Conservation (phyloP, 2,797 vertebrate species). For the Manis pentadactyla region DNA sequence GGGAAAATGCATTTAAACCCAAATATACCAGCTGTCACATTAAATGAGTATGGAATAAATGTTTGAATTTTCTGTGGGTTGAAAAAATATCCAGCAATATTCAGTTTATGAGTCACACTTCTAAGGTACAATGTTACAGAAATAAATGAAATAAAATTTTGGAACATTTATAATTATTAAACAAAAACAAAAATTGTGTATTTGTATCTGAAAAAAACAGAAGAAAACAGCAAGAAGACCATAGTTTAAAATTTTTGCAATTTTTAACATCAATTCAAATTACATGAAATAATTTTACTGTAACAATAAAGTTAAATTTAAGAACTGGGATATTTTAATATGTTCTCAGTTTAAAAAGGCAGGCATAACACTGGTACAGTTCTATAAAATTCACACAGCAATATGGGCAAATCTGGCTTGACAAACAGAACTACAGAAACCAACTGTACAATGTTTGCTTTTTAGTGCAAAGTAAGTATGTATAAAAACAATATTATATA, state of each 20-base stretch:
- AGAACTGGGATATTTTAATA: not conserved
- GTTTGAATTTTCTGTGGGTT: not conserved
- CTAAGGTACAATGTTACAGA: not conserved
- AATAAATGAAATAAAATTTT: not conserved
- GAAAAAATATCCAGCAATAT: not conserved
- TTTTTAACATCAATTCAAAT: not conserved
- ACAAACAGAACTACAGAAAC: not conserved
- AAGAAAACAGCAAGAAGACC: not conserved
- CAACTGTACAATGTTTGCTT: not conserved
- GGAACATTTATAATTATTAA: not conserved
- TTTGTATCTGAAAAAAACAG: not conserved
- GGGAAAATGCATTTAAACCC: not conserved
- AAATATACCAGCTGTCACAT: not conserved
- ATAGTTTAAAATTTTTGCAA: not conserved
- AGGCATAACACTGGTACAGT: not conserved
- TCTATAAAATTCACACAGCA: too few species aligned
- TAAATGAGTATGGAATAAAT: not conserved
- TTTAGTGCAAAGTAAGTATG: not conserved
- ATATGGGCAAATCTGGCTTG: not conserved
- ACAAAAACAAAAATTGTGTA: not conserved
- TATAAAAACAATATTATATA: not conserved
- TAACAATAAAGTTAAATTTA: not conserved
- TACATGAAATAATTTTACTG: not conserved
- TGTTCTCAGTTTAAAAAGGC: not conserved
- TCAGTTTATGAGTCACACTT: not conserved